Evolutionary conservation across 2,113 vertebrate species (phyloP).

Genomic region (Pangasianodon gigas): DNA sequence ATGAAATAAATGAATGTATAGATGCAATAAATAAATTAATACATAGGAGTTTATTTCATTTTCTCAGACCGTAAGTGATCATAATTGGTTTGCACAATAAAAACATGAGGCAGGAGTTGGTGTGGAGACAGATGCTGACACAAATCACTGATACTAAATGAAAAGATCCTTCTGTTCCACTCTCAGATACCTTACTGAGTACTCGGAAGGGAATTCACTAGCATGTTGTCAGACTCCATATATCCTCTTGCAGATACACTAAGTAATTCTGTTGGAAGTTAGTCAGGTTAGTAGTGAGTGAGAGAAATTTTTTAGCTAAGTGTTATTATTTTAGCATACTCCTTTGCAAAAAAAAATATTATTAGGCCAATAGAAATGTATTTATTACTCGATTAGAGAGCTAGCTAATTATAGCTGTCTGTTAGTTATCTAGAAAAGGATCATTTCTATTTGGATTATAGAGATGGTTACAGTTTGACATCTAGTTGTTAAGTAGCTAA

Average conservation of each 20-base stretch:
- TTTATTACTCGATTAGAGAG: not conserved
- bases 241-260: not conserved
- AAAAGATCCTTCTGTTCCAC: constrained; percentile 1
- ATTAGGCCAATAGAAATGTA: not conserved
- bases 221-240: not conserved
- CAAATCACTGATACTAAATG: not conserved
- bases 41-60: not conserved
- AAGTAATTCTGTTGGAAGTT: not conserved
- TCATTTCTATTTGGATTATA: not conserved
- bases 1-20: not conserved
- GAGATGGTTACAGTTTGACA: not conserved
- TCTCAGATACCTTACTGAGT: not conserved
- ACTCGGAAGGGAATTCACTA: not conserved
- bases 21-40: not conserved
- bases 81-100: not conserved
- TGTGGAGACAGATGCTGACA: constrained; percentile 11
- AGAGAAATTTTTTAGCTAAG: not conserved
- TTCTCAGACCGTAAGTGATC: not conserved
- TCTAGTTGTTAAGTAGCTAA: not conserved
- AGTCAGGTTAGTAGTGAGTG: not conserved
- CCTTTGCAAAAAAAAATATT: not conserved
- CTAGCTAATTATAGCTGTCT: not conserved
- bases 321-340: not conserved
- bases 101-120: not conserved
- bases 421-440: not conserved